Conservation (phyloP, 2,797 vertebrate species). For the Anableps anableps region DNA sequence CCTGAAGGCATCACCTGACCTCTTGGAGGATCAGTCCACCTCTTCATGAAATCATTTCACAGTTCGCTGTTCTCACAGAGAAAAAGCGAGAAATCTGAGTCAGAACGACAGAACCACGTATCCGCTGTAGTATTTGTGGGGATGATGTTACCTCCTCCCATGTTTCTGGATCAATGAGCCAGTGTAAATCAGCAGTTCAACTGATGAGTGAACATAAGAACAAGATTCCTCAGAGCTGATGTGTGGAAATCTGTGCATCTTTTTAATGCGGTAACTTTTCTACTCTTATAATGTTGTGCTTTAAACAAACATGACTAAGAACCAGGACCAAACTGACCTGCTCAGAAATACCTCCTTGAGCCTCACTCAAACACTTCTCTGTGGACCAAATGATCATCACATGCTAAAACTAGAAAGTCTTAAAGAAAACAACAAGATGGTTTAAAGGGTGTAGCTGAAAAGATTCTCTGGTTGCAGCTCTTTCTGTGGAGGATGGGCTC, state of each 20-base stretch:
- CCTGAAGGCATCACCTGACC: neutral
- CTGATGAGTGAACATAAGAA: neutral
- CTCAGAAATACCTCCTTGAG: slow-evolving; percentile 16
- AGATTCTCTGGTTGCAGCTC: neutral
- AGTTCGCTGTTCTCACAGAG: neutral
- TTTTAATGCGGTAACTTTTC: slow-evolving; percentile 29
- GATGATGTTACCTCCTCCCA: slow-evolving; percentile 37
- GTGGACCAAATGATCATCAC: slow-evolving; percentile 1
- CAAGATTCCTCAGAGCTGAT: slow-evolving; percentile 6
- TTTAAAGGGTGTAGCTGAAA: too few species aligned
- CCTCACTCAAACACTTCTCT: neutral
- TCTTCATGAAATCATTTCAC: neutral
- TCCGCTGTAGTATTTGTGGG: slow-evolving; percentile 22
- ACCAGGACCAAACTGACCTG: slow-evolving; percentile 28
- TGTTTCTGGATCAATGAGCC: neutral
- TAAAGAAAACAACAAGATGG: neutral
- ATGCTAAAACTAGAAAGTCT: neutral
- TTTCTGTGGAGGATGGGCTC: neutral
- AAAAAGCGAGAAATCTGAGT: slow-evolving; percentile 1
- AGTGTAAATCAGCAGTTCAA: neutral
- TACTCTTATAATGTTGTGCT: slow-evolving; percentile 31
- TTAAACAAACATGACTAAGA: slow-evolving; percentile 33
- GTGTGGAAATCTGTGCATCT: slow-evolving; percentile 28
- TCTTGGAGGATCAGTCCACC: neutral
- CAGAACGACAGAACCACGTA: slow-evolving; percentile 28